These are phyloP conservation scores for Lutjanus campechanus DNA, from an alignment of 2,797 vertebrate species.

Conservation along the genomic window DNA sequence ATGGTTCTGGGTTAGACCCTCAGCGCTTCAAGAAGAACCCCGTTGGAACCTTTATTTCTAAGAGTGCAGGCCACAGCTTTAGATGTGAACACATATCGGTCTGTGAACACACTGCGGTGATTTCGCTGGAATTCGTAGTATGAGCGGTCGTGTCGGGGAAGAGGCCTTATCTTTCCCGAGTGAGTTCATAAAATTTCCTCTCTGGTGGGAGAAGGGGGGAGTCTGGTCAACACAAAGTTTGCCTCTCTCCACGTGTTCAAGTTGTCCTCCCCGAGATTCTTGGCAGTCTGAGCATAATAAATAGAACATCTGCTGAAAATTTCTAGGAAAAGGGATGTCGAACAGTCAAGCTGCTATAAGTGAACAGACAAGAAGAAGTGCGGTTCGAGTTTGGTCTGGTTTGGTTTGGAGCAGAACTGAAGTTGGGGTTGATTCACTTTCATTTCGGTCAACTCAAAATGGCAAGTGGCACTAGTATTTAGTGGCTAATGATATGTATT, in stretches of 20 bases:
- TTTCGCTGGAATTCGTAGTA: slow-evolving; percentile 57
- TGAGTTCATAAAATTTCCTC: slow-evolving; percentile 73
- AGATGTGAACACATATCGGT: slow-evolving; percentile 25
- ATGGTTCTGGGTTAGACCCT: too few relatives aligned
- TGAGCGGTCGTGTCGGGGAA: slow-evolving; percentile 47
- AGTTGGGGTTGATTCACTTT: slow-evolving; percentile 52
- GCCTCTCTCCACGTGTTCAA: slow-evolving; percentile 62
- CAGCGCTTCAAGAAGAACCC: too few relatives aligned
- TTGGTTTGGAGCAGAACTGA: slow-evolving; percentile 55
- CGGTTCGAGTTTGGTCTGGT: slow-evolving; percentile 54
- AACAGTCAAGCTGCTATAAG: slow-evolving; percentile 58
- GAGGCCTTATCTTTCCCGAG: slow-evolving; percentile 65
- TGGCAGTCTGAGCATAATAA: slow-evolving; percentile 73
- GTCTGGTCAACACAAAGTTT: slow-evolving; percentile 64
- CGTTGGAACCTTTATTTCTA: too few relatives aligned
- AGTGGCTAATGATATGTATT: slow-evolving; percentile 58
- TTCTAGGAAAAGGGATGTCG: slow-evolving; percentile 73
- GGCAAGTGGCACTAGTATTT: slow-evolving; percentile 45
- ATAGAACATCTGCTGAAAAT: slow-evolving; percentile 78
- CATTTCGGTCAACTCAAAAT: slow-evolving; percentile 55
- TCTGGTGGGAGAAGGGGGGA: slow-evolving; percentile 61
- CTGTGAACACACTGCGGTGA: slow-evolving; percentile 37
- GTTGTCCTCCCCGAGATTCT: slow-evolving; percentile 77
- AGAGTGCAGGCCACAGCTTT: background rate
- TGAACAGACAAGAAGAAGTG: slow-evolving; percentile 46